Evolutionary conservation across 2,113 vertebrate genomes (phyloP).

Genomic region (Bubalus kerabau): DNA sequence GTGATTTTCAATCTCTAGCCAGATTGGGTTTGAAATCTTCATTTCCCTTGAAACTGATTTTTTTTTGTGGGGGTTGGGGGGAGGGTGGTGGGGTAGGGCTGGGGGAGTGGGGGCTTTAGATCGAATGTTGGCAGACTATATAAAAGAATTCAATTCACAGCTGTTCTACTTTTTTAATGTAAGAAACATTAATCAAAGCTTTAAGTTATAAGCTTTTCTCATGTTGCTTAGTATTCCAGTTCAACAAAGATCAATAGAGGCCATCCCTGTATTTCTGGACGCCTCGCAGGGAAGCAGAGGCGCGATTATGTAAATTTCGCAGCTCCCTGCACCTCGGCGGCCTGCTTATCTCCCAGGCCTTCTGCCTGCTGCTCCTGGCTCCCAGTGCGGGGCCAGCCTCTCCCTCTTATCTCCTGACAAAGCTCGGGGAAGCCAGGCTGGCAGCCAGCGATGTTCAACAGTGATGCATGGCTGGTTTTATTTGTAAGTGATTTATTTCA

Average conservation of each 20-base stretch:
- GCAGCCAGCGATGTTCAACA: slow-evolving; percentile 81
- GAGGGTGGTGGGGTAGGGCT: background rate
- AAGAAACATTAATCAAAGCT: slow-evolving; percentile 85
- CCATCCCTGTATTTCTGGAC: slow-evolving; percentile 83
- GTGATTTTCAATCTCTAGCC: slow-evolving; percentile 55
- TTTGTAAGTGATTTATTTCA: slow-evolving; percentile 86
- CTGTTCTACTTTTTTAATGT: slow-evolving; percentile 82
- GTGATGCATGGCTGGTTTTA: slow-evolving; percentile 83
- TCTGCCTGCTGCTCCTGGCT: slow-evolving; percentile 86
- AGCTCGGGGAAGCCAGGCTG: slow-evolving; percentile 77
- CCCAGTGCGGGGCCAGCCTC: slow-evolving; percentile 76
- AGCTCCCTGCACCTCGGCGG: slow-evolving; percentile 76
- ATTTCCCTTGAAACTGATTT: slow-evolving; percentile 70
- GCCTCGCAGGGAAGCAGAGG: slow-evolving; percentile 84
- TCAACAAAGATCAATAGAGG: slow-evolving; percentile 86
- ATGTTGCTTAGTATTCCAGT: slow-evolving; percentile 85
- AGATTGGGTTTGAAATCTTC: slow-evolving; percentile 60
- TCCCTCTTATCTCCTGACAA: slow-evolving; percentile 87
- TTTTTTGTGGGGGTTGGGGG: background rate
- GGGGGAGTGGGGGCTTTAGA: slow-evolving; percentile 29
- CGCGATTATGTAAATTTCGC: slow-evolving; percentile 86
- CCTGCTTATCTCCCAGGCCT: slow-evolving; percentile 88
- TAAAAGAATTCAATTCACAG: slow-evolving; percentile 86
- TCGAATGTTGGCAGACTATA: slow-evolving; percentile 78
- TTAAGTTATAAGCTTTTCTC: slow-evolving; percentile 83